Percentiles rank a stretch among this genome's conserved stretches.
Conservation (phyloP, 2,113 vertebrate species). For the Cyprinodon variegatus region DNA sequence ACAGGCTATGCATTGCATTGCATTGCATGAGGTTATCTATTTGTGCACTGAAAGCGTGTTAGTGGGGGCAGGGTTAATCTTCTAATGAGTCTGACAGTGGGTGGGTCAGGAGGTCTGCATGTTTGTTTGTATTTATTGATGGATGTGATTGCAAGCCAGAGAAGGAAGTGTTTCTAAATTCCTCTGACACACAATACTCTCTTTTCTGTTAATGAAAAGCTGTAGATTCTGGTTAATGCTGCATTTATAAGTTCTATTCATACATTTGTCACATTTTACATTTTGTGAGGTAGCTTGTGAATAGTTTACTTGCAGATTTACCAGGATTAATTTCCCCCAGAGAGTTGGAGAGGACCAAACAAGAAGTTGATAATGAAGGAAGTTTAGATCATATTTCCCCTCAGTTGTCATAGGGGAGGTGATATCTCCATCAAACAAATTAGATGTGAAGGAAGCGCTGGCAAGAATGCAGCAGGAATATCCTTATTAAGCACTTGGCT, state of each 20-base stretch:
- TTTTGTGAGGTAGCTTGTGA: background rate
- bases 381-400: background rate
- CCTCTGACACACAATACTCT: slow-evolving; percentile 32
- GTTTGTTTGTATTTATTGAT: slow-evolving; percentile 68
- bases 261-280: background rate
- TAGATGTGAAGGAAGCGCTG: background rate
- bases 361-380: background rate
- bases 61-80: slow-evolving; percentile 8
- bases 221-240: slow-evolving; percentile 6
- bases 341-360: background rate
- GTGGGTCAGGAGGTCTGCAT: slow-evolving; percentile 45
- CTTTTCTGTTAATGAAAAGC: slow-evolving; percentile 49
- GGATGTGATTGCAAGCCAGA: slow-evolving; percentile 60
- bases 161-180: slow-evolving; percentile 52
- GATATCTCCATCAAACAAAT: background rate
- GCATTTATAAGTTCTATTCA: background rate
- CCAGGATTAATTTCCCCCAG: background rate
- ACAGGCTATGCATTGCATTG: slow-evolving; percentile 11
- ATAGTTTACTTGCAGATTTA: background rate
- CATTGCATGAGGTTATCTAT: slow-evolving; percentile 15
- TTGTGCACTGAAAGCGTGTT: slow-evolving; percentile 10
- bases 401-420: background rate
- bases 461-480: background rate
- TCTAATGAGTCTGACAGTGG: slow-evolving; percentile 23
- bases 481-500: background rate